Evolutionary conservation across 2,113 vertebrate species (phyloP).

Genomic region (Epinephelus lanceolatus): DNA sequence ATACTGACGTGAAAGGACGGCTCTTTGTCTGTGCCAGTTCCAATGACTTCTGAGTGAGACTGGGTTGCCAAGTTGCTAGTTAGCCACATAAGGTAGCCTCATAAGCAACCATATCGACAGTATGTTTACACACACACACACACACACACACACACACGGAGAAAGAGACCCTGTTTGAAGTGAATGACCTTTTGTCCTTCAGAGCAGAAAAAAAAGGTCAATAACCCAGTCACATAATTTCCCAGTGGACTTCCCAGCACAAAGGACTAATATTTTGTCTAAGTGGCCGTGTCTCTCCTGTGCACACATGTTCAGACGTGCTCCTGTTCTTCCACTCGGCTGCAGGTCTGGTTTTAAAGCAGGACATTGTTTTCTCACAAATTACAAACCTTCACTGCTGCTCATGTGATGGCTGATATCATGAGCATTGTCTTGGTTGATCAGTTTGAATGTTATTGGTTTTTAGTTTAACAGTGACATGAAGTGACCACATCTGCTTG

Average conservation of each 20-base stretch:
- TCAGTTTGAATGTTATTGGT: slow-evolving; percentile 1
- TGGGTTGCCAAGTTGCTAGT: background rate
- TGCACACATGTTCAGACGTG: slow-evolving; percentile 10
- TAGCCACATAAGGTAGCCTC: background rate
- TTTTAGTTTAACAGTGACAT: slow-evolving; percentile 6
- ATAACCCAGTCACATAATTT: slow-evolving; percentile 55
- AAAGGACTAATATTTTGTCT: slow-evolving; percentile 51
- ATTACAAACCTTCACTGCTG: background rate
- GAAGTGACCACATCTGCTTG: background rate
- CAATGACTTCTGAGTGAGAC: too few relatives aligned
- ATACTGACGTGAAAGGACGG: too few relatives aligned
- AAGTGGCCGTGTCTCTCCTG: slow-evolving; percentile 30
- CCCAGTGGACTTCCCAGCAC: slow-evolving; percentile 44
- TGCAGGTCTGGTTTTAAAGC: slow-evolving; percentile 22
- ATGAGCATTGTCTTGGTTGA: background rate
- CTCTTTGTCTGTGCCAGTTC: too few relatives aligned
- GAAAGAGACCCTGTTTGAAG: slow-evolving; percentile 8
- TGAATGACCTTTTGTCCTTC: slow-evolving; percentile 53
- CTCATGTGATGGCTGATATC: background rate
- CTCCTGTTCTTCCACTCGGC: slow-evolving; percentile 6
- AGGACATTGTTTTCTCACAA: background rate
- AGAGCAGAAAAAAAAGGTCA: slow-evolving; percentile 43
- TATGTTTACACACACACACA: slow-evolving; percentile 2
- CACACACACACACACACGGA: too few relatives aligned
- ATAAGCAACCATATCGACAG: background rate